phyloP scores from a whole-genome alignment of 2,888 invertebrate genomes.

The Spilosoma lubricipeda region DNA sequence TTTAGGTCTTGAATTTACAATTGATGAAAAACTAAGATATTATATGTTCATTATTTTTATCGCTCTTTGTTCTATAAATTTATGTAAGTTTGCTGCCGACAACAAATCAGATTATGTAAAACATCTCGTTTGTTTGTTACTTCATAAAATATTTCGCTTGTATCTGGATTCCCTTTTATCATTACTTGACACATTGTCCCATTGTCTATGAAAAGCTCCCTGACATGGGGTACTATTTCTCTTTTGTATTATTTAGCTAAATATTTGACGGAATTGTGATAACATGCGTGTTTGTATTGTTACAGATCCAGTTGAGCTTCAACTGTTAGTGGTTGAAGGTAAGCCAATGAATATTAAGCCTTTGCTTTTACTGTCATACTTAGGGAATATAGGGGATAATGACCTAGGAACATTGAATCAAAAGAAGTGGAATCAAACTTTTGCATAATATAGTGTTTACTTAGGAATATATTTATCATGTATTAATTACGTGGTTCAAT shows the following conservation, averaged over 20 bases:
- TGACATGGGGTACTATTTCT: not conserved
- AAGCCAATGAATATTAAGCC: not conserved
- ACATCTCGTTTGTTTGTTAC: not conserved
- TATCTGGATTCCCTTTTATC: not conserved
- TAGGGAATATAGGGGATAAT: not conserved
- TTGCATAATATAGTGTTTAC: no score
- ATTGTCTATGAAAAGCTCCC: not conserved
- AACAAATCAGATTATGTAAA: not conserved
- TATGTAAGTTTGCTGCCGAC: not conserved
- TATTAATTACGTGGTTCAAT: no score
- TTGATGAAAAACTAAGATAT: no score
- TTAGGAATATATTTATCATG: no score
- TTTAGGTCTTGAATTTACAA: no score
- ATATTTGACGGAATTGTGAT: not conserved
- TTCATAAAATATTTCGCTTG: not conserved
- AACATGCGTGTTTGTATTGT: not conserved
- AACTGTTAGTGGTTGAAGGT: constrained; percentile 4
- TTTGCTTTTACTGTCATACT: not conserved
- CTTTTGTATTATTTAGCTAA: not conserved
- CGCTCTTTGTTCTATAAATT: not conserved
- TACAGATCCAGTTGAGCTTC: not conserved
- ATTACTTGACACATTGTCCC: not conserved
- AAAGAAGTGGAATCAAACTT: no score
- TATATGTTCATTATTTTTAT: not conserved
- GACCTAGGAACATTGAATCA: not conserved